Conservation (phyloP, 2,888 invertebrate species). For the Aspidiotus destructor region DNA sequence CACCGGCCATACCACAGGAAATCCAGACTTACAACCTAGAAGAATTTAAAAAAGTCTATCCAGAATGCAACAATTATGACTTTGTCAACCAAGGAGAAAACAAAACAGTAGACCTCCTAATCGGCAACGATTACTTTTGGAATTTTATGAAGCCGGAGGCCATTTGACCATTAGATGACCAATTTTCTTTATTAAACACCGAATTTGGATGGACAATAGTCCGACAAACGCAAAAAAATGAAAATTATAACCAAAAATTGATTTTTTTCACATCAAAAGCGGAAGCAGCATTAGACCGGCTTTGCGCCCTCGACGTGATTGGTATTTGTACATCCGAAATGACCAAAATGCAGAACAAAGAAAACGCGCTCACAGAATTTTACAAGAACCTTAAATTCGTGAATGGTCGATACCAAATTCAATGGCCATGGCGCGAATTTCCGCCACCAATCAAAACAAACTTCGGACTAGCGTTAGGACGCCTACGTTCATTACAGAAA, state of each 20-base stretch:
- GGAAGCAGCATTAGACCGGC: neutral
- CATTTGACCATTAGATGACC: neutral
- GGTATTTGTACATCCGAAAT: neutral
- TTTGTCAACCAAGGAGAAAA: neutral
- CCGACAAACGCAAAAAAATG: neutral
- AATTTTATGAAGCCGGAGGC: neutral
- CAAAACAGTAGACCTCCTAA: neutral
- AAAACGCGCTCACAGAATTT: neutral
- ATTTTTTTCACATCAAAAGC: neutral
- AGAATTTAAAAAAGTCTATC: neutral
- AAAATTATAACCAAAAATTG: neutral
- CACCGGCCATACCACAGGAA: neutral
- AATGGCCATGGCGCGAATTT: slow-evolving; percentile 3
- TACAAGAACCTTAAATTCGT: neutral
- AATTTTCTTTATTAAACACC: neutral
- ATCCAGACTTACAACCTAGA: neutral
- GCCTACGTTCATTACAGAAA: neutral
- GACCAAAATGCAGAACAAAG: neutral
- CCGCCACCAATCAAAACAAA: neutral
- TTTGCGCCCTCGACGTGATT: slow-evolving; percentile 3
- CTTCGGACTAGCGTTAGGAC: neutral
- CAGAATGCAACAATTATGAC: neutral
- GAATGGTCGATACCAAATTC: neutral
- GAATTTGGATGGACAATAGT: neutral
- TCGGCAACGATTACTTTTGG: neutral